Evolutionary conservation across 2,888 invertebrate species (phyloP).

Genomic region (Neuroscelio doddi): DNA sequence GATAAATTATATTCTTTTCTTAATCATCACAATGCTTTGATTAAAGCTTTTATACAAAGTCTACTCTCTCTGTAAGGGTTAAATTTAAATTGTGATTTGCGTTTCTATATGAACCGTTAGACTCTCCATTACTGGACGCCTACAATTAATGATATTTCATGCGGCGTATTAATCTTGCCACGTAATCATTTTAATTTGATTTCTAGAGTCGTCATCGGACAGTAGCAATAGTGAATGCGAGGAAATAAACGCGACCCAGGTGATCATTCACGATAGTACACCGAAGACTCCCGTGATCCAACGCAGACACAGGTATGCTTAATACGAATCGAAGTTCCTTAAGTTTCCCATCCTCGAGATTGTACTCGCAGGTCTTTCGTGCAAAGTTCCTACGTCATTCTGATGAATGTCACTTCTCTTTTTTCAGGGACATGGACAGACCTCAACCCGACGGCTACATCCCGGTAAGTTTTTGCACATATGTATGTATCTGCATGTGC

Average conservation of each 20-base stretch:
- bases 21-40: too few species aligned
- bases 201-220: conserved; percentile 69
- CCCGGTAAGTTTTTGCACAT: conserved; percentile 64
- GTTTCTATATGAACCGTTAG: conserved; percentile 3
- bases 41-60: too few species aligned
- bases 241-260: conserved; percentile 85
- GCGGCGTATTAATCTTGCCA: neutral
- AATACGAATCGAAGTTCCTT: conserved; percentile 29
- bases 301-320: conserved; percentile 65
- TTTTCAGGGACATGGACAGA: conserved; percentile 65
- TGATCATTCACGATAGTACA: conserved; percentile 85
- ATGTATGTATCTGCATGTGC: conserved; percentile 20
- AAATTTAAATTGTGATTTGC: conserved; percentile 7
- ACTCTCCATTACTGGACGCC: conserved; percentile 1
- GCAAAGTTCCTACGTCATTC: conserved; percentile 52
- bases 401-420: conserved; percentile 53
- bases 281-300: conserved; percentile 81
- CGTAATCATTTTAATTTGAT: conserved; percentile 16
- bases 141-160: neutral
- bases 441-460: conserved; percentile 70
- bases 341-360: conserved; percentile 22
- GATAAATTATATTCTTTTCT: too few species aligned
- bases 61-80: neutral
- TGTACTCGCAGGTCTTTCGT: conserved; percentile 41
- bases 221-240: conserved; percentile 74